phyloP scores from a whole-genome alignment of 2,113 vertebrate species.

The Mesitornis unicolor region DNA sequence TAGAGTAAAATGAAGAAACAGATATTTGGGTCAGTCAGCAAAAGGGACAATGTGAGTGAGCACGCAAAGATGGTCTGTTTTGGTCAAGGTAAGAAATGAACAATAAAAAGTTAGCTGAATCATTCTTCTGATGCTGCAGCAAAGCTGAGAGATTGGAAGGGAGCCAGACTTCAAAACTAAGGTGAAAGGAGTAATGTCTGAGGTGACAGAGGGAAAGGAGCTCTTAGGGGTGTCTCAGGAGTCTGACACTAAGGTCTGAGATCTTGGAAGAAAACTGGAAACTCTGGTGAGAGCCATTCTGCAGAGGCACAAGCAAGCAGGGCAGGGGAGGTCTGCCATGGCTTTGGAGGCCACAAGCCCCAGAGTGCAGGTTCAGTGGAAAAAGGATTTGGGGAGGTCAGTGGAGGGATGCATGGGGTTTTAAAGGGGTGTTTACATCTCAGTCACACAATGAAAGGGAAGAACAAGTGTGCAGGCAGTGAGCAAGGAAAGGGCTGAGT shows the following conservation, averaged over 20 bases:
- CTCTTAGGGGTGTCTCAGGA: neutral
- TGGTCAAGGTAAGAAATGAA: neutral
- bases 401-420: neutral
- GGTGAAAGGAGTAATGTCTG: neutral
- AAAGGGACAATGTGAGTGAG: neutral
- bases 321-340: neutral
- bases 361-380: no score
- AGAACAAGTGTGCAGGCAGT: neutral
- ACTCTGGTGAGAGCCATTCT: neutral
- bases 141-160: neutral
- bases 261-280: neutral
- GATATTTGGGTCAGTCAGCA: neutral
- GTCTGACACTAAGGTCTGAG: neutral
- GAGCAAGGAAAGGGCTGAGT: neutral
- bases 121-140: neutral
- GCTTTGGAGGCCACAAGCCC: neutral
- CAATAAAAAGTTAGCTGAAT: neutral
- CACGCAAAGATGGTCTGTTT: neutral
- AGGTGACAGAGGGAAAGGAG: neutral
- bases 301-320: neutral
- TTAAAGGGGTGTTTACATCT: neutral
- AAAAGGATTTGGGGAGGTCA: neutral
- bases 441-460: neutral
- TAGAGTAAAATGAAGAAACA: neutral
- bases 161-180: neutral